These are phyloP conservation scores for Corythaeola cristata DNA, from an alignment of 2,113 vertebrate genomes.

Conservation along the genomic window DNA sequence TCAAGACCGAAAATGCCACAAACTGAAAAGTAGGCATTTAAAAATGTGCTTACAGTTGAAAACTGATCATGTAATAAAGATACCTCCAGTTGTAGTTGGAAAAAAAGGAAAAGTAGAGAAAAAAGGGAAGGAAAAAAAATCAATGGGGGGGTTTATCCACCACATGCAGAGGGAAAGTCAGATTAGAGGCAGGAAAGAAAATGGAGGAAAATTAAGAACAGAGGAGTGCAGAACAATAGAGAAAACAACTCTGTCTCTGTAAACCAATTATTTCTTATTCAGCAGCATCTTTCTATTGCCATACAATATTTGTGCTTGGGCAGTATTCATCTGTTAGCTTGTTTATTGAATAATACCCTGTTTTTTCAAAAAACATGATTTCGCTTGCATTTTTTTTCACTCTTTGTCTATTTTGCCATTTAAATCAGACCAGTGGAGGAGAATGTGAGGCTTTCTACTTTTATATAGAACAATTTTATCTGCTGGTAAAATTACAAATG, in stretches of 20 bases:
- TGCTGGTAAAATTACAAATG: background rate
- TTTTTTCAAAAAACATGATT: background rate
- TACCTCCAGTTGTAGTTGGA: background rate
- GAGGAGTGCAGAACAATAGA: background rate
- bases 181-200: background rate
- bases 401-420: background rate
- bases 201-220: background rate
- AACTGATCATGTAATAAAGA: background rate
- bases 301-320: background rate
- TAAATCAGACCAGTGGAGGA: background rate
- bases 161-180: background rate
- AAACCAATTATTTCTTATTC: background rate
- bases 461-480: background rate
- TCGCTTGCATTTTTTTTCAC: background rate
- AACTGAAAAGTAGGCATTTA: background rate
- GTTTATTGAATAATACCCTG: background rate
- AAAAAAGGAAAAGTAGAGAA: background rate
- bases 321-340: background rate
- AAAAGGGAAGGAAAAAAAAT: background rate
- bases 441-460: background rate
- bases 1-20: background rate
- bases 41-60: background rate
- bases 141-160: background rate
- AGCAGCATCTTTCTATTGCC: background rate
- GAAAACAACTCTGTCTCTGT: background rate